Conservation (phyloP, 2,797 vertebrate genomes). For the Lutjanus argentimaculatus region DNA sequence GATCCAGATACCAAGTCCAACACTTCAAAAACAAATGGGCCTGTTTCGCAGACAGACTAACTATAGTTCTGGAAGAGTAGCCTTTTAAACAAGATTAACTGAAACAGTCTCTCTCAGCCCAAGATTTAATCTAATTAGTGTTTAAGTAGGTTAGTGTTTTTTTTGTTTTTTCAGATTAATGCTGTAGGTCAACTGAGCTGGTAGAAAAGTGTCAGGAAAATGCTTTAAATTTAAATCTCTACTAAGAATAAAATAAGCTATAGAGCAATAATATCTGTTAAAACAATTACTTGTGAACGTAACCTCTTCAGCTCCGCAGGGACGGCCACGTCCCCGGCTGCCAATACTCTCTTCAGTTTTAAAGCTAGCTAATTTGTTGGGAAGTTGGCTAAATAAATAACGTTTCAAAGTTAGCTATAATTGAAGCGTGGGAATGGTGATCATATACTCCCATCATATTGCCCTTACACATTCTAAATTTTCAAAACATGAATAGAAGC, state of each 20-base stretch:
- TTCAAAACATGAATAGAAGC: no score
- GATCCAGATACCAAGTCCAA: background rate
- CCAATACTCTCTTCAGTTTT: no score
- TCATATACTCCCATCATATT: no score
- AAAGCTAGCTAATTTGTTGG: no score
- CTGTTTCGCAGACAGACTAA: background rate
- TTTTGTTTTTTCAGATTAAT: background rate
- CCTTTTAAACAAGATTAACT: background rate
- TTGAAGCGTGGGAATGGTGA: no score
- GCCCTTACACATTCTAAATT: no score
- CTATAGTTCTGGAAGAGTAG: background rate
- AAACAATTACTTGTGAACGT: background rate
- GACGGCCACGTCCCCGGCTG: no score
- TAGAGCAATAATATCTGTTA: no score
- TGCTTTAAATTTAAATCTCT: background rate
- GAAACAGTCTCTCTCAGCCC: background rate
- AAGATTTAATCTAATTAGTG: background rate
- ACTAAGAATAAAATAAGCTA: background rate
- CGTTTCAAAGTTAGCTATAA: no score
- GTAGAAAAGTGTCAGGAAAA: background rate
- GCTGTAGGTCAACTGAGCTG: no score
- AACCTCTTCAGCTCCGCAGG: no score
- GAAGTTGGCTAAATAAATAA: no score
- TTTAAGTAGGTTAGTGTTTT: background rate
- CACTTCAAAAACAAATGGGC: background rate